phyloP scores from a whole-genome alignment of 2,797 vertebrate genomes.

The Paratrypauchen microcephalus region DNA sequence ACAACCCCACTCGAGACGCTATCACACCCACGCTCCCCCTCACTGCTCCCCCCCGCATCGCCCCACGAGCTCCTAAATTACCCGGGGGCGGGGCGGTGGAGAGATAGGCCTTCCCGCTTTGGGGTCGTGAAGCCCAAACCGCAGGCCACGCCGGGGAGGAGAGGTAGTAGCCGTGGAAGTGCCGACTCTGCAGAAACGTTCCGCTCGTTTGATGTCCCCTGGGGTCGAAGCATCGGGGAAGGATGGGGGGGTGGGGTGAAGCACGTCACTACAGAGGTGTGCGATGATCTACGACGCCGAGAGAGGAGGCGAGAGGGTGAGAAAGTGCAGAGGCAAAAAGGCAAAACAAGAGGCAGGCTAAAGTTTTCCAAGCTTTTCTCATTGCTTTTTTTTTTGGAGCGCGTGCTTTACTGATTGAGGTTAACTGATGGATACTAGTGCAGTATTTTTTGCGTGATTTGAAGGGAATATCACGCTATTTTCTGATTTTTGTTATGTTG shows the following conservation, averaged over 20 bases:
- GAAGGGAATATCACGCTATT: no score
- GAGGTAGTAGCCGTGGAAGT: constrained; percentile 16
- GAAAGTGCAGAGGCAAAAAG: constrained; percentile 24
- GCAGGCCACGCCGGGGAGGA: constrained; percentile 25
- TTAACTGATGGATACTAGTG: no score
- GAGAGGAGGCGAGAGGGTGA: constrained; percentile 33
- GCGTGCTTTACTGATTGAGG: no score
- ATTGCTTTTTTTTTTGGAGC: no score
- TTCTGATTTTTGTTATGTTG: no score
- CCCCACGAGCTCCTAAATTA: constrained; percentile 65
- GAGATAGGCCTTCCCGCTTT: constrained; percentile 60
- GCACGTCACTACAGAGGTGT: constrained; percentile 52
- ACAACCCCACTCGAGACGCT: constrained; percentile 46
- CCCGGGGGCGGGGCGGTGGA: constrained; percentile 38
- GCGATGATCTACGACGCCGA: constrained; percentile 39
- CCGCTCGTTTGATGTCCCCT: constrained; percentile 48
- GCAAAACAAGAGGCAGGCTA: constrained; percentile 23
- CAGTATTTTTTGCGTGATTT: no score
- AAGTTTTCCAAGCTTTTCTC: background rate
- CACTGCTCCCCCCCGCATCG: constrained; percentile 33
- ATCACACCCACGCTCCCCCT: constrained; percentile 21
- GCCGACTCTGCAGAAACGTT: constrained; percentile 43
- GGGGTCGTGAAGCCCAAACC: constrained; percentile 46
- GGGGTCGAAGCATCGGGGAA: constrained; percentile 39
- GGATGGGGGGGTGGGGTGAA: constrained; percentile 37